Conservation (phyloP, 2,113 vertebrate genomes). For the Apodemus sylvaticus region DNA sequence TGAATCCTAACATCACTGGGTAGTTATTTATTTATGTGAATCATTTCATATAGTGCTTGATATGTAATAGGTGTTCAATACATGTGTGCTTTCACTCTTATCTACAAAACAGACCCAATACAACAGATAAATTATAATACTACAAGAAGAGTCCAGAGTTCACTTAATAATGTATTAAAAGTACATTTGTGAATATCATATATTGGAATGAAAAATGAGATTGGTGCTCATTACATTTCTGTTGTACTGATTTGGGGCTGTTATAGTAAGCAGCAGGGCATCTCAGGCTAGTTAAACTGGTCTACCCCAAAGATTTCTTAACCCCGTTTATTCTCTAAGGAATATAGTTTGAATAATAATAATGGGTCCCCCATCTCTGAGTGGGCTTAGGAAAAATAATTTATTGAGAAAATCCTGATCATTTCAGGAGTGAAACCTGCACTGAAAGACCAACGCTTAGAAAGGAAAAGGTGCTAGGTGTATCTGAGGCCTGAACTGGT, state of each 20-base stretch:
- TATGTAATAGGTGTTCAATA: neutral
- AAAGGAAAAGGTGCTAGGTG: neutral
- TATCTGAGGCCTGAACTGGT: neutral
- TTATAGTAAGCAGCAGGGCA: neutral
- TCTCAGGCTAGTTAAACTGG: neutral
- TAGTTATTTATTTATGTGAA: slow-evolving; percentile 4
- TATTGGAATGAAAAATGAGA: slow-evolving; percentile 2
- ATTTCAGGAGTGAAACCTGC: neutral
- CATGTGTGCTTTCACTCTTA: neutral
- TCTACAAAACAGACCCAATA: neutral
- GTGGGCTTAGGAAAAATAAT: slow-evolving; percentile 20
- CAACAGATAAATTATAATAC: neutral
- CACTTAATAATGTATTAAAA: neutral
- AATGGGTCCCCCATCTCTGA: neutral
- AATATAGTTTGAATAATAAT: neutral
- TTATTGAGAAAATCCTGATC: neutral
- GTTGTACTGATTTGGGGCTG: neutral
- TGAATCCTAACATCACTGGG: neutral
- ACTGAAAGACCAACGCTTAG: neutral
- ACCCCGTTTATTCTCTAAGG: neutral
- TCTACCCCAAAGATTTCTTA: neutral
- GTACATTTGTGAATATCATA: neutral
- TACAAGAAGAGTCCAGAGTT: neutral
- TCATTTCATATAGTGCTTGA: neutral
- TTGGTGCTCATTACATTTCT: neutral